A percentile compares a stretch with the other conserved stretches of the same genome.
These are phyloP conservation scores for Conus betulinus DNA, from an alignment of 1,140 invertebrate genomes.

Conservation along the genomic window DNA sequence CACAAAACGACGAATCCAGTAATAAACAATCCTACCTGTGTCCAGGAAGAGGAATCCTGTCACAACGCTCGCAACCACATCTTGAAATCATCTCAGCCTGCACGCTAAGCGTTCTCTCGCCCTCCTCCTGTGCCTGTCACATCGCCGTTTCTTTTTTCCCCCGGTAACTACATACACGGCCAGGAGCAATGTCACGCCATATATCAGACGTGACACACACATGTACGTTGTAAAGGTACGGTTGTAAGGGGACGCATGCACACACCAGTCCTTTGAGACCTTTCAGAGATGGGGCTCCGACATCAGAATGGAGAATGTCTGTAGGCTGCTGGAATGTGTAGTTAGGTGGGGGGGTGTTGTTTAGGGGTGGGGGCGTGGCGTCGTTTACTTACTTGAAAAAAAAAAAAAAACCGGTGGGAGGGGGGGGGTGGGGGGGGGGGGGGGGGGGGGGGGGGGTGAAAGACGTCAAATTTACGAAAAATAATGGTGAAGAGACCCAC, in stretches of 20 bases:
- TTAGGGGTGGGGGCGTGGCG: too few species aligned
- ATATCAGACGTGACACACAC: background rate
- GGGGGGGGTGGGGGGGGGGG: too few species aligned
- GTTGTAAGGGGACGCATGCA: too few species aligned
- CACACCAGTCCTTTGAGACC: background rate
- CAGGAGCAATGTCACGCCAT: background rate
- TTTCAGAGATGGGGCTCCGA: background rate
- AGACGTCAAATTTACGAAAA: too few species aligned
- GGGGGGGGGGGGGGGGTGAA: too few species aligned
- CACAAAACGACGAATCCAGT: too few species aligned
- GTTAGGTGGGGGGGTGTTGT: too few species aligned
- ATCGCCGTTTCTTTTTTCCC: background rate
- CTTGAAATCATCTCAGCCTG: background rate
- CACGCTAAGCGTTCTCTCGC: background rate
- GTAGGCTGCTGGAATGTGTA: too few species aligned
- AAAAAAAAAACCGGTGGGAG: background rate
- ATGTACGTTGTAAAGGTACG: too few species aligned
- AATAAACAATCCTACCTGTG: slow-evolving; percentile 4
- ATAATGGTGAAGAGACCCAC: background rate
- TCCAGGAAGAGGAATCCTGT: background rate
- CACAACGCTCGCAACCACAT: background rate
- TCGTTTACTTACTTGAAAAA: too few species aligned
- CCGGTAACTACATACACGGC: background rate
- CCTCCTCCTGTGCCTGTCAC: background rate
- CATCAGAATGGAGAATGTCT: background rate